Conservation (phyloP, 2,797 vertebrate genomes). For the Tangara arthus region DNA sequence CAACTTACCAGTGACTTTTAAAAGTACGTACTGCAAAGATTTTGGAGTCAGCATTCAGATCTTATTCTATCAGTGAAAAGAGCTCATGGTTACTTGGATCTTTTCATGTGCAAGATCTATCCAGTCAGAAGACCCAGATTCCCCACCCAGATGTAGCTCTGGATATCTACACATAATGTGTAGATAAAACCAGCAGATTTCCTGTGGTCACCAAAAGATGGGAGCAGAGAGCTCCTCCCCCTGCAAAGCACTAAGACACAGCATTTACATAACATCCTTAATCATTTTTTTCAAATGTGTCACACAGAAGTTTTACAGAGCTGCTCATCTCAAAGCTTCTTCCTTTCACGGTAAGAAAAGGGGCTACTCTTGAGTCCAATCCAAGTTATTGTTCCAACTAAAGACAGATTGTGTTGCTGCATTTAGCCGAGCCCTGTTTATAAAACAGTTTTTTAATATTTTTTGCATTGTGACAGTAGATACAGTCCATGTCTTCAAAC, state of each 20-base stretch:
- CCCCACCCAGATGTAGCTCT: neutral
- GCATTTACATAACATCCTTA: constrained; percentile 4
- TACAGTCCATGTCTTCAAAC: neutral
- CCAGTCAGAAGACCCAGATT: neutral
- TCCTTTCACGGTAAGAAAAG: constrained; percentile 62
- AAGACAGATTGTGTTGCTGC: neutral
- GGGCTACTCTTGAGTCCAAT: neutral
- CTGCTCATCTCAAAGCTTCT: constrained; percentile 6
- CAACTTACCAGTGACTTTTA: neutral
- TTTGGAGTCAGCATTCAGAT: neutral
- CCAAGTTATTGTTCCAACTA: constrained; percentile 27
- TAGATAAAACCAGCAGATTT: neutral
- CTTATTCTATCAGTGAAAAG: neutral
- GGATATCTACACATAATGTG: neutral
- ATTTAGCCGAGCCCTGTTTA: neutral
- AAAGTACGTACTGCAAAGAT: neutral
- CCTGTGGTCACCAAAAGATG: constrained; percentile 3
- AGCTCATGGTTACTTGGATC: neutral
- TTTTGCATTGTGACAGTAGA: neutral
- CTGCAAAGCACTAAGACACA: neutral
- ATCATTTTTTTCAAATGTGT: constrained; percentile 32
- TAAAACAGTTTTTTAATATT: neutral
- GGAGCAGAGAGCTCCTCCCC: constrained; percentile 22
- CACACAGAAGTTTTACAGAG: constrained; percentile 34
- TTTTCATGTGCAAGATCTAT: neutral